Percentiles rank a stretch among this genome's conserved stretches.
Conservation (phyloP, 2,113 vertebrate species). For the Vicugna pacos region DNA sequence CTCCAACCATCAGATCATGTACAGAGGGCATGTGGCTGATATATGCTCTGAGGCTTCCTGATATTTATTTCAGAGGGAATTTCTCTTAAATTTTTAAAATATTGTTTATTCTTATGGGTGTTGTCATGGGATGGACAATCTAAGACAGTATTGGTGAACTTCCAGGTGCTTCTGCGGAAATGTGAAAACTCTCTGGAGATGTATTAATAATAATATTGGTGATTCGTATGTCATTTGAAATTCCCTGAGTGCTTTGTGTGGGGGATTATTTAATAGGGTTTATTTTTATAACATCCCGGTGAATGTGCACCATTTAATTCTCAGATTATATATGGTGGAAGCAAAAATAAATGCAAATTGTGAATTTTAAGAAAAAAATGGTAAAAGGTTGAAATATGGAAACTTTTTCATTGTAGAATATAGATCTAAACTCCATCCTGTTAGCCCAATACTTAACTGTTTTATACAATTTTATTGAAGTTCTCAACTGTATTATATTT, state of each 20-base stretch:
- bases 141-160: not conserved
- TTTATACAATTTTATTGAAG: not conserved
- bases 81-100: not conserved
- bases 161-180: not conserved
- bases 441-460: accelerated
- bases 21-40: not conserved
- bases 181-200: not conserved
- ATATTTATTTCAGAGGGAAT: not conserved
- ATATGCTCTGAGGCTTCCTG: accelerated
- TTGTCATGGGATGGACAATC: not conserved
- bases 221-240: conserved; percentile 34
- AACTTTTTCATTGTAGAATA: not conserved
- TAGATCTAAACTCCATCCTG: not conserved
- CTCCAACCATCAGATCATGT: not conserved
- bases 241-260: not conserved
- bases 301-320: not conserved
- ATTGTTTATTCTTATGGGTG: not conserved
- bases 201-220: not conserved
- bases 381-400: conserved; percentile 18
- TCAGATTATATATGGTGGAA: conserved; percentile 60
- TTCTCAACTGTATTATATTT: not conserved
- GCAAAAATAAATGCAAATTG: not conserved
- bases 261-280: conserved; percentile 33
- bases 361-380: not conserved
- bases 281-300: conserved; percentile 1